These are phyloP conservation scores for Lasius fuliginosus DNA, from an alignment of 2,888 invertebrate species.

Conservation along the genomic window DNA sequence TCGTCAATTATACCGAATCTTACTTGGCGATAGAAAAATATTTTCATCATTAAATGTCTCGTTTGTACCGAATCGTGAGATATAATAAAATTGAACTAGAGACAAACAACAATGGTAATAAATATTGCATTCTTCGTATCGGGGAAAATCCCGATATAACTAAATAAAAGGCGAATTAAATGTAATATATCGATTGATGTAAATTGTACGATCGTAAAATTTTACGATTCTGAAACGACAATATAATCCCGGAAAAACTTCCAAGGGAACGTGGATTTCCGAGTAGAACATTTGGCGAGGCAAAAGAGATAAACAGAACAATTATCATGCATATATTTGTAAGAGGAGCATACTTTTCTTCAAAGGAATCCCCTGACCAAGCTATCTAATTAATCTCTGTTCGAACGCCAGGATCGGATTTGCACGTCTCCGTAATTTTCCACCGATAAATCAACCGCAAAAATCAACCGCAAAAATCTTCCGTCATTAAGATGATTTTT, in stretches of 20 bases:
- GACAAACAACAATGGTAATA: not conserved
- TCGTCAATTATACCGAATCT: not conserved
- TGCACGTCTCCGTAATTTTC: not conserved
- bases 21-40: not conserved
- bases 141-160: constrained; percentile 15
- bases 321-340: constrained; percentile 4
- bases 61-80: not conserved
- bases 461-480: constrained; percentile 8
- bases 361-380: not conserved
- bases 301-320: constrained; percentile 31
- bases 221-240: not conserved
- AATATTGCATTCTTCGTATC: not conserved
- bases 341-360: not conserved
- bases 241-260: not conserved
- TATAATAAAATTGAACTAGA: not conserved
- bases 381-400: constrained; percentile 30
- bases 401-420: not conserved
- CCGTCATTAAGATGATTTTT: constrained; percentile 4
- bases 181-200: not conserved
- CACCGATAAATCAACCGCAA: not conserved
- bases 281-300: constrained; percentile 18
- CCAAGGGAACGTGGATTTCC: constrained; percentile 8
- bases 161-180: not conserved
- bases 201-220: not conserved
- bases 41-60: not conserved